Evolutionary conservation across 2,113 vertebrate species (phyloP).

Genomic region (Lampris incognitus): DNA sequence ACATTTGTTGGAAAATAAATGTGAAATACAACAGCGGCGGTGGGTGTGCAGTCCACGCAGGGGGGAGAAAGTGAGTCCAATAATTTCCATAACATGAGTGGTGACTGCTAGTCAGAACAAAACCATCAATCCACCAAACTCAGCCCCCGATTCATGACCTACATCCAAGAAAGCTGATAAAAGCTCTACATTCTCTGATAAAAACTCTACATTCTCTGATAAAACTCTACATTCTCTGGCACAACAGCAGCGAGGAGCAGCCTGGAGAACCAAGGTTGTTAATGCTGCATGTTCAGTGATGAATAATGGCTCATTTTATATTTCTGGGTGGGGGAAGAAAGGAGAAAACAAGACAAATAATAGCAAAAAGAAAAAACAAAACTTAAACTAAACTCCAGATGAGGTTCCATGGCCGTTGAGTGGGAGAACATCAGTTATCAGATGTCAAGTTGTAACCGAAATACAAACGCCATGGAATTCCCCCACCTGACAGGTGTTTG

Average conservation of each 20-base stretch:
- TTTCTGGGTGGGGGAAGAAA: too few relatives aligned
- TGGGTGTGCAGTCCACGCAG: slow-evolving; percentile 14
- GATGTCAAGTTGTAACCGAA: slow-evolving; percentile 62
- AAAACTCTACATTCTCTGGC: not conserved
- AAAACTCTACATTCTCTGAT: not conserved
- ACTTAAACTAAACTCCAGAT: slow-evolving; percentile 27
- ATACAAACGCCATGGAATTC: slow-evolving; percentile 57
- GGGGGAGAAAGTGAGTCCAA: not conserved
- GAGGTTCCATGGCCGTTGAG: slow-evolving; percentile 31
- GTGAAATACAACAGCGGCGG: slow-evolving; percentile 29
- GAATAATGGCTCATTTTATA: not conserved
- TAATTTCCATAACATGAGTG: not conserved
- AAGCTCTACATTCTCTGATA: not conserved
- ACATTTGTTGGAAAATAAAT: slow-evolving; percentile 36
- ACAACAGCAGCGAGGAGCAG: not conserved
- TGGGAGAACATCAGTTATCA: slow-evolving; percentile 44
- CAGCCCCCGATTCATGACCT: not conserved
- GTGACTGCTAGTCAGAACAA: slow-evolving; percentile 15
- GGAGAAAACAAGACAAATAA: not conserved
- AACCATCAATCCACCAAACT: slow-evolving; percentile 4
- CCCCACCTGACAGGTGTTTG: slow-evolving; percentile 49
- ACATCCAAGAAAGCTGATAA: not conserved
- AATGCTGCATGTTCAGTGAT: not conserved
- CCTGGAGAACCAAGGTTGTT: not conserved
- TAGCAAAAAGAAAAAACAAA: slow-evolving; percentile 36